Evolutionary conservation across 2,113 vertebrate species (phyloP).

Genomic region (Nothocercus julius): DNA sequence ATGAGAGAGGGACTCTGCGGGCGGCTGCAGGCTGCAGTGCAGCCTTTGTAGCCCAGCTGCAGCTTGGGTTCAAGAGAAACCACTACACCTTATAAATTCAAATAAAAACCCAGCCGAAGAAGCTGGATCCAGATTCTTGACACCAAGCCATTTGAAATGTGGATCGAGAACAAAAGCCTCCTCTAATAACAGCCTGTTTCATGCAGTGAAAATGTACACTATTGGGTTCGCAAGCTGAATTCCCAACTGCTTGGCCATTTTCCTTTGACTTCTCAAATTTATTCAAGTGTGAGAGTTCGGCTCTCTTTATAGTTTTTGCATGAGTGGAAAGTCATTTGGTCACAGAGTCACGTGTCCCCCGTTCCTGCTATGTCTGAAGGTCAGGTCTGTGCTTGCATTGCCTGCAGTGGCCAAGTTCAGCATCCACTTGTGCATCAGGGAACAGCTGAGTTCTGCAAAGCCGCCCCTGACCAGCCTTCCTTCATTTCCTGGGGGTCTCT

Average conservation of each 20-base stretch:
- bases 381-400: not conserved
- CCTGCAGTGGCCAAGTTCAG: accelerated
- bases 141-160: conserved; percentile 7
- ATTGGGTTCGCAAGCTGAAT: conserved; percentile 12
- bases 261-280: conserved; percentile 40
- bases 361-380: not conserved
- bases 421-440: not conserved
- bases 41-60: not conserved
- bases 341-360: not conserved
- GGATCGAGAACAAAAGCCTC: conserved; percentile 46
- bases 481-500: not conserved
- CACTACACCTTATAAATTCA: not conserved
- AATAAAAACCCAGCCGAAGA: conserved; percentile 23
- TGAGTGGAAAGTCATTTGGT: not conserved
- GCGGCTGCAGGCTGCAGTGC: not conserved
- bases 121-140: not conserved
- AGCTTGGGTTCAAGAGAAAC: not conserved
- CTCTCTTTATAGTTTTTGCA: not conserved
- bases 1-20: accelerated
- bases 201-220: not conserved
- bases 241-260: conserved; percentile 38
- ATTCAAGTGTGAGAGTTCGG: not conserved
- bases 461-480: not conserved
- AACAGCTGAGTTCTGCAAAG: not conserved
- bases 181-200: conserved; percentile 5